Base-by-base conservation (phyloP, 23 tunicate species). In the Clavelina lepadiformis region DNA sequence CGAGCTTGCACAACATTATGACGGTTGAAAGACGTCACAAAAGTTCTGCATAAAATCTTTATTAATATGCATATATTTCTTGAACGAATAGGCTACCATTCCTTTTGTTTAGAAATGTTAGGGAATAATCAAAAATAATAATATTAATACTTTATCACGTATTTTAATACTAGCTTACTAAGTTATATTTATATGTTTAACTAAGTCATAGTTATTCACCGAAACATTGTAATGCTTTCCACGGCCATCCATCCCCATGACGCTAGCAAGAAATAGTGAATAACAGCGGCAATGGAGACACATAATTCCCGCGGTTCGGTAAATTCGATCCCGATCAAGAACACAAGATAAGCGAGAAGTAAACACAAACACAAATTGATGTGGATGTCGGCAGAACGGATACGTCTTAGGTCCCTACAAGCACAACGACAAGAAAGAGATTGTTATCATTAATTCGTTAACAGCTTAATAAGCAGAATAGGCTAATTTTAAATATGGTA, bases 201-300 rank as follows among this genome's bases (percentile, higher is more conserved):
- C n/a, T n/a, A n/a, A n/a, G n/a, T n/a, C n/a, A n/a, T n/a, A n/a
- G n/a, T n/a, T n/a, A n/a, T n/a, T n/a, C n/a, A 80, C 87, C 87
- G 62, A 66, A 64, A 80, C 87, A 80, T 80, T 6, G 87, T 71
- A 41, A 71, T 51, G 46, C 87, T 80, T 63, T 80, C 87, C 33
- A 72, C 87, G 30, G 65, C 78, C 87, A 80, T 80, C 87, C 87
- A 80, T 21, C 87, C 87, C 87, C 87, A 80, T 3, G 87, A 63
- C 3, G 78, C 65, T 1, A 80, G 35, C 46, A 80, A 54, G 44
- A 80, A 64, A 52, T 59, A 72, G 37, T 80, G 87, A 26, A 80
- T 80, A 4, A 50, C n/a, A 3, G 78, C 87, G 1, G 87, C 73
- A 23, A 71, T 47, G 23, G 65, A n/a, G 7, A 80, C 73, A 44